A percentile compares a stretch with the other conserved stretches of the same genome.
Evolutionary conservation across 2,797 vertebrate genomes (phyloP).

Genomic region (Rallus crepitans): DNA sequence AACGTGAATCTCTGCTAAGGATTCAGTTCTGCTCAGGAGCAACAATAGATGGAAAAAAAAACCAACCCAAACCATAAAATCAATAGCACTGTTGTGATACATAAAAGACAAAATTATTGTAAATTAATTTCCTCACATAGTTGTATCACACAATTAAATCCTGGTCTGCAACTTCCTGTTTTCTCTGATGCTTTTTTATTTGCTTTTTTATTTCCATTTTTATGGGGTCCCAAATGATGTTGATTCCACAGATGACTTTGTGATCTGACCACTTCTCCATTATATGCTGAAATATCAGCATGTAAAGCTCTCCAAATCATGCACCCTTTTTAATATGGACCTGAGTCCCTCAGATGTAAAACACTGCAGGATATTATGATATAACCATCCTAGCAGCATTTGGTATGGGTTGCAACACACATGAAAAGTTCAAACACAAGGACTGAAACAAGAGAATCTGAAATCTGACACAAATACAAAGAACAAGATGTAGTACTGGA

Average conservation of each 20-base stretch:
- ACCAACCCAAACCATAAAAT: not conserved
- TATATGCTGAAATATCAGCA: not conserved
- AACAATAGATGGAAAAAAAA: not conserved
- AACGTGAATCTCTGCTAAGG: not conserved
- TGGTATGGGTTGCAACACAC: constrained; percentile 1
- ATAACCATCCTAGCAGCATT: constrained; percentile 19
- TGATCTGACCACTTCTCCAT: not conserved
- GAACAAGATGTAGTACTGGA: constrained; percentile 13
- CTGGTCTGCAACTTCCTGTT: not conserved
- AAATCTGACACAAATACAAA: not conserved
- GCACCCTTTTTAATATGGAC: not conserved
- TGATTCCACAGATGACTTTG: not conserved
- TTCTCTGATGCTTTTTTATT: not conserved
- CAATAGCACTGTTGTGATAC: not conserved
- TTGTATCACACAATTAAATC: not conserved
- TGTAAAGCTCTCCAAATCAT: not conserved
- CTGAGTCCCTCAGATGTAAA: not conserved
- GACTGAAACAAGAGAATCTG: constrained; percentile 12
- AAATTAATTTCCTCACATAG: not conserved
- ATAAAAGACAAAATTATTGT: not conserved
- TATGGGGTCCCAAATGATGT: not conserved
- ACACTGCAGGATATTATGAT: not conserved
- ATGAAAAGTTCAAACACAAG: constrained; percentile 26
- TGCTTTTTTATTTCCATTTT: not conserved
- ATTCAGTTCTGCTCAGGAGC: not conserved